These are phyloP conservation scores for Caenorhabditis angaria DNA, from an alignment of 2,888 invertebrate genomes.

Conservation along the genomic window DNA sequence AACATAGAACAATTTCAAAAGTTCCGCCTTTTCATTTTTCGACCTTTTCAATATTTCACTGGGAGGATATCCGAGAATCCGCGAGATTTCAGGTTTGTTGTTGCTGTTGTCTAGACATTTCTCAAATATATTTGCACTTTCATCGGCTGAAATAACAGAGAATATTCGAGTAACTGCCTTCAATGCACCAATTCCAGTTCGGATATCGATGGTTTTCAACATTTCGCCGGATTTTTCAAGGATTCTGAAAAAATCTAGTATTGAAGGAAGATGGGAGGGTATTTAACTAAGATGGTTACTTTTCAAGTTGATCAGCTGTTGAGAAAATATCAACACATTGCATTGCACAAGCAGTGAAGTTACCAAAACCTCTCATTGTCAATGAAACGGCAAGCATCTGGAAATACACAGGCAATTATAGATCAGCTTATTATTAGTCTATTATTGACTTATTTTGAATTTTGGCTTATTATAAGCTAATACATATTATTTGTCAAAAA, in stretches of 20 bases:
- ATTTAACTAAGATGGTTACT: neutral
- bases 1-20: neutral
- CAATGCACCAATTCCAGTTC: neutral
- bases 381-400: neutral
- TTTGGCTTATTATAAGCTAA: too few species aligned
- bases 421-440: too few species aligned
- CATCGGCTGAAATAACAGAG: neutral
- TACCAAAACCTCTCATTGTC: neutral
- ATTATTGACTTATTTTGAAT: too few species aligned
- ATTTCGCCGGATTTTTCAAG: neutral
- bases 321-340: neutral
- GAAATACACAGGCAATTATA: too few species aligned
- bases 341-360: neutral
- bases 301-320: neutral
- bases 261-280: neutral
- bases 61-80: neutral
- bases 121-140: neutral
- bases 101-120: neutral
- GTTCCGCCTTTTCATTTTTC: too few species aligned
- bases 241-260: neutral
- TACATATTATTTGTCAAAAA: too few species aligned
- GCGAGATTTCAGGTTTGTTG: neutral
- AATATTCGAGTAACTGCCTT: neutral
- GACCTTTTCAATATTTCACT: too few species aligned
- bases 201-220: neutral